phyloP scores from a whole-genome alignment of 2,113 vertebrate genomes.

The Sinocyclocheilus grahami region DNA sequence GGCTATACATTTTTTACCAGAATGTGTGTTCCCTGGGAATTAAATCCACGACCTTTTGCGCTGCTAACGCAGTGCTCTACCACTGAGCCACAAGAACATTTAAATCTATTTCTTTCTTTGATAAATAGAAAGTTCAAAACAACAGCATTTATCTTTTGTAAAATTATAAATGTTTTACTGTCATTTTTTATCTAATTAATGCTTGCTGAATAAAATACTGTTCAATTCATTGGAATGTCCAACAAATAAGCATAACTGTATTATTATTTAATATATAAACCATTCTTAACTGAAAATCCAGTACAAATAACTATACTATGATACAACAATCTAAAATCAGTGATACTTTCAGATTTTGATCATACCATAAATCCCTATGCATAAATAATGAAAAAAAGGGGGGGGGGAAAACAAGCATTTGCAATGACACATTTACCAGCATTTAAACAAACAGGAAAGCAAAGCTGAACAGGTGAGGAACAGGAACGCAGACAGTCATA shows the following conservation, averaged over 20 bases:
- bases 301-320: background rate
- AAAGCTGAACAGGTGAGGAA: background rate
- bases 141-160: background rate
- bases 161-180: background rate
- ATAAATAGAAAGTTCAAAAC: background rate
- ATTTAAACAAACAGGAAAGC: constrained; percentile 7
- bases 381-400: background rate
- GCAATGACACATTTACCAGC: background rate
- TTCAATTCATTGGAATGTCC: background rate
- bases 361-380: background rate
- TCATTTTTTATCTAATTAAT: background rate
- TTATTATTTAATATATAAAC: background rate
- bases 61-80: too few relatives aligned
- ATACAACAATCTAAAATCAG: background rate
- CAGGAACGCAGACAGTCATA: background rate
- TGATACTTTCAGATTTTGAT: background rate
- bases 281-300: background rate
- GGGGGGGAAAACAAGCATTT: background rate
- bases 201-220: background rate
- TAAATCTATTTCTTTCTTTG: too few relatives aligned
- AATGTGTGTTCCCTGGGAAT: too few relatives aligned
- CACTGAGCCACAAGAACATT: too few relatives aligned
- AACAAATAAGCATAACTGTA: background rate
- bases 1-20: too few relatives aligned
- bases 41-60: too few relatives aligned